Percentiles rank a stretch among this genome's conserved stretches.
Conservation (phyloP, 2,797 vertebrate species). For the Champsocephalus esox region DNA sequence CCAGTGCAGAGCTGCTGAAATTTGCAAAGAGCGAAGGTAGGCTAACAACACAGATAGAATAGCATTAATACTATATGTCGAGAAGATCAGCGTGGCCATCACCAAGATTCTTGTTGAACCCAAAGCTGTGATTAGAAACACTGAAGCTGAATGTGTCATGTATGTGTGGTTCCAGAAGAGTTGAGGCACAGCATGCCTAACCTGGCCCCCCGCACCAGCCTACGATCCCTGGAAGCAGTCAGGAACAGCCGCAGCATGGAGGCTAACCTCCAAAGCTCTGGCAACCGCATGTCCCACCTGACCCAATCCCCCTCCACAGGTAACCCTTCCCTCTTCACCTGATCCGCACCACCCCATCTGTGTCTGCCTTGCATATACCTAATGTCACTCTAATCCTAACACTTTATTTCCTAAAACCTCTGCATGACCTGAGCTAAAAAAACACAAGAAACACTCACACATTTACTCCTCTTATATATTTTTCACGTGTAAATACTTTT, state of each 20-base stretch:
- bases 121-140: conserved; percentile 12
- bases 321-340: conserved; percentile 74
- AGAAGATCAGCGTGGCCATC: not conserved
- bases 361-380: conserved; percentile 26
- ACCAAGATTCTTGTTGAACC: conserved; percentile 9
- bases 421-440: conserved; percentile 39
- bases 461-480: not conserved
- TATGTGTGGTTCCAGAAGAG: conserved; percentile 89
- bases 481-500: not conserved
- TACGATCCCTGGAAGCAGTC: conserved; percentile 90
- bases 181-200: conserved; percentile 96
- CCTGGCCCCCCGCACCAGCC: conserved; percentile 90
- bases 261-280: conserved; percentile 93
- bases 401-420: conserved; percentile 20
- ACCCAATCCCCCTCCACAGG: conserved; percentile 89
- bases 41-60: not conserved
- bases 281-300: conserved; percentile 90
- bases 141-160: conserved; percentile 63
- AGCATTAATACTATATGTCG: not conserved
- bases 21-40: conserved; percentile 90
- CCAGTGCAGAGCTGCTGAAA: conserved; percentile 88
- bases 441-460: not conserved
- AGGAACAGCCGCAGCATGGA: conserved; percentile 95
- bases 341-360: conserved; percentile 26
- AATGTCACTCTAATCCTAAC: conserved; percentile 13